A percentile compares a stretch with the other conserved stretches of the same genome.
phyloP scores from a whole-genome alignment of 2,113 vertebrate species.

The Mola mola region DNA sequence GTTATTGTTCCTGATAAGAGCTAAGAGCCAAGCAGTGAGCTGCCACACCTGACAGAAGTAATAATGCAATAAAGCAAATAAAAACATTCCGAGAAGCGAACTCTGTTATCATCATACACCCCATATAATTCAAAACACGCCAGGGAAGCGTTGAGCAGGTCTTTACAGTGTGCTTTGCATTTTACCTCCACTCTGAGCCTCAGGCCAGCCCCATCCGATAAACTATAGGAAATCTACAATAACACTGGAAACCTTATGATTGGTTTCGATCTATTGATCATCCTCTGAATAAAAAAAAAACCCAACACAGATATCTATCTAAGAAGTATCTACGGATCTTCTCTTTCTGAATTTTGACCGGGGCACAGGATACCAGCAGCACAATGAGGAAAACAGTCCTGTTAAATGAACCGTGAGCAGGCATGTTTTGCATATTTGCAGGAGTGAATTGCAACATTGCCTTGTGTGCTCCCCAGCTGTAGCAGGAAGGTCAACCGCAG shows the following conservation, averaged over 20 bases:
- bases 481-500: no score
- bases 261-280: slow-evolving; percentile 24
- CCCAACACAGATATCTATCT: no score
- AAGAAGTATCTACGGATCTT: no score
- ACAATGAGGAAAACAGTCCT: no score
- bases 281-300: no score
- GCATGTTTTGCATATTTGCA: no score
- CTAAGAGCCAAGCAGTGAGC: slow-evolving; percentile 3
- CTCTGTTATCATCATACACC: neutral
- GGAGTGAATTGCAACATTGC: no score
- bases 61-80: neutral
- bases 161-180: slow-evolving; percentile 15
- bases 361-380: no score
- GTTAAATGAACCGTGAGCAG: no score
- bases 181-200: slow-evolving; percentile 17
- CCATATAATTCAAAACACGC: neutral
- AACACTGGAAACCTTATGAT: neutral
- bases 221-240: slow-evolving; percentile 24
- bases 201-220: slow-evolving; percentile 1
- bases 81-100: neutral
- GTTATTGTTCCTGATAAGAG: slow-evolving; percentile 32
- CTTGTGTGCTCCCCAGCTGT: no score
- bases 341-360: no score
- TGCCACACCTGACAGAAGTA: neutral
- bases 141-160: slow-evolving; percentile 6